Percentiles rank a stretch among this genome's conserved stretches.
These are phyloP conservation scores for Eupithecia inturbata DNA, from an alignment of 2,888 invertebrate species.

Conservation along the genomic window DNA sequence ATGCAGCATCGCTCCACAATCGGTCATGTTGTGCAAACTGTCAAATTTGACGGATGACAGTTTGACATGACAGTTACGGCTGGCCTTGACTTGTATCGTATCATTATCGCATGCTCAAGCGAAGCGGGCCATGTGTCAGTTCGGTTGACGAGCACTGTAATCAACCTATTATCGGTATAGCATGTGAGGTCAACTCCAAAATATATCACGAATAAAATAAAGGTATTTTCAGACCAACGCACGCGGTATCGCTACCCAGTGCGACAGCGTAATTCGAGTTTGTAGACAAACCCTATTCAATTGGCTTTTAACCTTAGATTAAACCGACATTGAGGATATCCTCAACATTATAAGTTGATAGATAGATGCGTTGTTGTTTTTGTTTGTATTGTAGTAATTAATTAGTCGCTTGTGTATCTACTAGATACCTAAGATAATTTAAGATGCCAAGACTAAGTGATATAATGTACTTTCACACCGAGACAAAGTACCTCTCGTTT, in stretches of 20 bases:
- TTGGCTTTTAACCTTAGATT: too few relatives aligned
- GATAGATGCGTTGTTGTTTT: too few relatives aligned
- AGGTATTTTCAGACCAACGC: background rate
- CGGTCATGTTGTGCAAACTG: slow-evolving; percentile 25
- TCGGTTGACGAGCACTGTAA: slow-evolving; percentile 17
- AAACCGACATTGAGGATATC: too few relatives aligned
- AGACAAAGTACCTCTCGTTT: too few relatives aligned
- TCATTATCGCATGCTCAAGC: slow-evolving; percentile 11
- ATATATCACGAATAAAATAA: background rate
- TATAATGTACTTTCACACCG: too few relatives aligned
- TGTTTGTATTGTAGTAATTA: too few relatives aligned
- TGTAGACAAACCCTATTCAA: too few relatives aligned
- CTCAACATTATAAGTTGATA: too few relatives aligned
- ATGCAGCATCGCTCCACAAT: slow-evolving; percentile 12
- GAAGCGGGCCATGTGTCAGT: slow-evolving; percentile 22
- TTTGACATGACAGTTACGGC: slow-evolving; percentile 35
- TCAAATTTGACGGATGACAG: slow-evolving; percentile 37
- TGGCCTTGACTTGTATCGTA: slow-evolving; percentile 36
- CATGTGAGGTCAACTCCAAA: background rate
- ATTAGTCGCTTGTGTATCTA: too few relatives aligned
- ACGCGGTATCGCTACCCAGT: background rate
- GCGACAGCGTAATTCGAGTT: too few relatives aligned
- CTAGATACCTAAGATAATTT: too few relatives aligned
- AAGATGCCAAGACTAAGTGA: too few relatives aligned
- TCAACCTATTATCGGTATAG: background rate